A percentile compares a stretch with the other conserved stretches of the same genome.
Evolutionary conservation across 1,140 invertebrate species (phyloP).

Genomic region (Acromyrmex echinatior): DNA sequence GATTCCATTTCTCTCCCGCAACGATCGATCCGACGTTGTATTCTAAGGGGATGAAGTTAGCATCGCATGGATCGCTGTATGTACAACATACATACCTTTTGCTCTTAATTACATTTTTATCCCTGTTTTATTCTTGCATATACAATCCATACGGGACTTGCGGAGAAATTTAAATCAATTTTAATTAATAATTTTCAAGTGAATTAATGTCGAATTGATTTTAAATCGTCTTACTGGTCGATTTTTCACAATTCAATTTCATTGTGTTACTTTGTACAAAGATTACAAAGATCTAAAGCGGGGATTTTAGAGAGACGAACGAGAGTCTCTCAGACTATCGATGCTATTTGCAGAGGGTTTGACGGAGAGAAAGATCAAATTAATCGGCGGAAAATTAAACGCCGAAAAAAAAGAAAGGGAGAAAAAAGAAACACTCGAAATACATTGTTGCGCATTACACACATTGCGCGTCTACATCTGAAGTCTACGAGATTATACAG

Average conservation of each 20-base stretch:
- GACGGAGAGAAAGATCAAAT: conserved; percentile 1
- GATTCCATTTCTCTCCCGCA: conserved; percentile 47
- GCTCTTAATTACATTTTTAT: background rate
- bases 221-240: background rate
- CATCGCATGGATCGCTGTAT: background rate
- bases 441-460: background rate
- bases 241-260: background rate
- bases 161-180: background rate
- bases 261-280: background rate
- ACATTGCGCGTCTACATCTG: background rate
- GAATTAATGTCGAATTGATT: background rate
- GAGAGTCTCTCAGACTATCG: background rate
- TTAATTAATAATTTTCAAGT: background rate
- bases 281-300: background rate
- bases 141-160: too few species aligned
- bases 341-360: background rate
- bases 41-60: background rate
- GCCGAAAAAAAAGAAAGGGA: background rate
- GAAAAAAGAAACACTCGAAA: too few species aligned
- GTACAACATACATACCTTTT: background rate
- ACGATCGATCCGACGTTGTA: conserved; percentile 13
- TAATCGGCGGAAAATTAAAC: conserved; percentile 7
- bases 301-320: conserved; percentile 23
- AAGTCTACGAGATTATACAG: conserved; percentile 47
- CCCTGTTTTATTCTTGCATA: background rate